Percentiles rank a stretch among this genome's conserved stretches.
These are phyloP conservation scores for Acanthopagrus latus DNA, from an alignment of 2,797 vertebrate genomes.

Conservation along the genomic window DNA sequence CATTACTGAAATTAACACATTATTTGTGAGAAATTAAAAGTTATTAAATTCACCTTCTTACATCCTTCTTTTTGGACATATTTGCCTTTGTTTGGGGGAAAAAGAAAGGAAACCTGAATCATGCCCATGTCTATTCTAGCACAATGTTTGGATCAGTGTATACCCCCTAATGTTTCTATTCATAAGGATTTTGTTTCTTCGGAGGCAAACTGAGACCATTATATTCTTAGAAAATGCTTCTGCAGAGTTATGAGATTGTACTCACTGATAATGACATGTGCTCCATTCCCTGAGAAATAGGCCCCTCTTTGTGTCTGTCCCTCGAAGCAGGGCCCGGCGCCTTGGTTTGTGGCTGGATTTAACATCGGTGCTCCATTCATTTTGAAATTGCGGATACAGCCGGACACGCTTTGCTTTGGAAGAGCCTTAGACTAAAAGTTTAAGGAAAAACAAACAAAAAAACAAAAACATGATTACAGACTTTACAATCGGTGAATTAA, in stretches of 20 bases:
- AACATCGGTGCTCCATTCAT: constrained; percentile 85
- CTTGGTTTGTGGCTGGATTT: constrained; percentile 81
- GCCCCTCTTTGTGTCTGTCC: constrained; percentile 86
- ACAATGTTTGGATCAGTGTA: not conserved
- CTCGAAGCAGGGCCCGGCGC: constrained; percentile 88
- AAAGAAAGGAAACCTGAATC: not conserved
- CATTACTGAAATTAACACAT: not conserved
- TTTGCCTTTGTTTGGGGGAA: too few relatives aligned
- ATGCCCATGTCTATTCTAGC: too few relatives aligned
- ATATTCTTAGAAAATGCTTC: not conserved
- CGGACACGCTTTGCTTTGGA: constrained; percentile 89
- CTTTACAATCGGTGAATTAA: not conserved
- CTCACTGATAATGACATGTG: constrained; percentile 89
- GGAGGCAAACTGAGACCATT: not conserved
- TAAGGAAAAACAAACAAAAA: constrained; percentile 12
- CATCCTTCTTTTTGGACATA: too few relatives aligned
- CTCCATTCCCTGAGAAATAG: constrained; percentile 91
- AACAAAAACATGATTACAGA: not conserved
- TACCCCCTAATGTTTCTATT: not conserved
- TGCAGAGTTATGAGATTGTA: constrained; percentile 7
- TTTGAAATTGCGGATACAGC: constrained; percentile 92
- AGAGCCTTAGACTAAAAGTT: constrained; percentile 85
- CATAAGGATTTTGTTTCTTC: not conserved
- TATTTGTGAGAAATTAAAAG: not conserved
- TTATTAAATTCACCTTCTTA: too few relatives aligned